Conservation (phyloP, 2,888 invertebrate species). For the Suillia variegata region DNA sequence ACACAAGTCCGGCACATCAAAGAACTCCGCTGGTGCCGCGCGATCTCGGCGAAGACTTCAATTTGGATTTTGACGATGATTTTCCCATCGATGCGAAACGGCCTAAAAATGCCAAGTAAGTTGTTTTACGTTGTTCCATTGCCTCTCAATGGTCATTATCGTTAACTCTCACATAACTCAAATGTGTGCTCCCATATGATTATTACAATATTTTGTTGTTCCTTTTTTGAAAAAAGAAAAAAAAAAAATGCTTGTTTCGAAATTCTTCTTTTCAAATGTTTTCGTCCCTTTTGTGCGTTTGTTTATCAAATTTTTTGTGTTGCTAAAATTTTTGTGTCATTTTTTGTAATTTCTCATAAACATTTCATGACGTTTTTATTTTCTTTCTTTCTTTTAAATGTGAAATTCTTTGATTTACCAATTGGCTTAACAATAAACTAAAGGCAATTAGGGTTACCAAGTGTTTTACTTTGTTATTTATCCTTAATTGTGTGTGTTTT, state of each 20-base stretch:
- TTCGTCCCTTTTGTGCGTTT: not conserved
- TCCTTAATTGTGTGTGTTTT: not conserved
- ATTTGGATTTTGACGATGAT: slow-evolving; percentile 64
- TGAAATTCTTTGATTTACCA: not conserved
- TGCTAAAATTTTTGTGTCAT: slow-evolving; percentile 3
- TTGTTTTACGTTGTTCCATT: slow-evolving; percentile 41
- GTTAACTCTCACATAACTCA: not conserved
- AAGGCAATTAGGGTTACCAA: not conserved
- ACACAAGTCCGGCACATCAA: slow-evolving; percentile 79
- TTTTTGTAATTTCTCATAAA: slow-evolving; percentile 1
- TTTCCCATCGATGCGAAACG: slow-evolving; percentile 60
- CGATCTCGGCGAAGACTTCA: slow-evolving; percentile 72
- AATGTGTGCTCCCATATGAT: slow-evolving; percentile 20
- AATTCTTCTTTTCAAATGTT: not conserved
- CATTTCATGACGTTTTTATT: too few relatives aligned
- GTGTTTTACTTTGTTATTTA: not conserved
- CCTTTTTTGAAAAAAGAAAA: too few relatives aligned
- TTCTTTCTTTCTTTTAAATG: too few relatives aligned
- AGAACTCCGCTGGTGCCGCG: slow-evolving; percentile 79
- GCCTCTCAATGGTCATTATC: too few relatives aligned
- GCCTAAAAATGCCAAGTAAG: slow-evolving; percentile 93
- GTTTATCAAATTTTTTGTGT: not conserved
- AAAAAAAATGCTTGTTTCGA: slow-evolving; percentile 2
- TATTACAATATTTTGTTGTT: too few relatives aligned
- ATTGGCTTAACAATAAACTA: not conserved